A percentile compares a stretch with the other conserved stretches of the same genome.
Evolutionary conservation across 2,797 vertebrate species (phyloP).

Genomic region (Brotula barbata): DNA sequence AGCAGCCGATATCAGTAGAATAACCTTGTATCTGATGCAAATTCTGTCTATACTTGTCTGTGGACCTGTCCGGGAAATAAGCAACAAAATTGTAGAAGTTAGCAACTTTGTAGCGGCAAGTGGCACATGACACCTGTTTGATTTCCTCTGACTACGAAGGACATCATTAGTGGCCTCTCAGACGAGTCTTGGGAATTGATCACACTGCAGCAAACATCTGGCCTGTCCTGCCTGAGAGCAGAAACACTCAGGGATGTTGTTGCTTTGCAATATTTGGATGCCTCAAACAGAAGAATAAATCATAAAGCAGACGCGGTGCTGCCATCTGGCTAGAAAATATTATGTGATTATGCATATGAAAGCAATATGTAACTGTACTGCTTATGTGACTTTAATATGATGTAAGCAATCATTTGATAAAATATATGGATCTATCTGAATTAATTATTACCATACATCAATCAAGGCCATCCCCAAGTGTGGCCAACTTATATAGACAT

Average conservation of each 20-base stretch:
- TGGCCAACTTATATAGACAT: no score
- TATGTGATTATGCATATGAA: background rate
- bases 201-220: slow-evolving; percentile 22
- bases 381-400: no score
- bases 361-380: background rate
- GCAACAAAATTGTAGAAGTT: no score
- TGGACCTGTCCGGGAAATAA: no score
- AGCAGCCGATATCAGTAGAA: background rate
- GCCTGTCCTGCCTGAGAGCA: slow-evolving; percentile 3
- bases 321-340: background rate
- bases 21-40: no score
- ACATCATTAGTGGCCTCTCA: background rate
- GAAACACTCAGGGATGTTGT: slow-evolving; percentile 11
- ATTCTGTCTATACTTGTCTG: background rate
- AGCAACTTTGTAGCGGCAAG: background rate
- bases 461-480: no score
- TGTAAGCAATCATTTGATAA: no score
- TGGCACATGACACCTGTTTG: background rate
- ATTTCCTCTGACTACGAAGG: background rate
- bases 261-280: slow-evolving; percentile 33
- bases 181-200: slow-evolving; percentile 10
- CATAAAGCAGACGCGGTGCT: background rate
- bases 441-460: no score
- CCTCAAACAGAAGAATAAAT: slow-evolving; percentile 7
- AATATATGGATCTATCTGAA: no score